These are phyloP conservation scores for Cyclophora punctaria DNA, from an alignment of 2,888 invertebrate genomes.

Conservation along the genomic window DNA sequence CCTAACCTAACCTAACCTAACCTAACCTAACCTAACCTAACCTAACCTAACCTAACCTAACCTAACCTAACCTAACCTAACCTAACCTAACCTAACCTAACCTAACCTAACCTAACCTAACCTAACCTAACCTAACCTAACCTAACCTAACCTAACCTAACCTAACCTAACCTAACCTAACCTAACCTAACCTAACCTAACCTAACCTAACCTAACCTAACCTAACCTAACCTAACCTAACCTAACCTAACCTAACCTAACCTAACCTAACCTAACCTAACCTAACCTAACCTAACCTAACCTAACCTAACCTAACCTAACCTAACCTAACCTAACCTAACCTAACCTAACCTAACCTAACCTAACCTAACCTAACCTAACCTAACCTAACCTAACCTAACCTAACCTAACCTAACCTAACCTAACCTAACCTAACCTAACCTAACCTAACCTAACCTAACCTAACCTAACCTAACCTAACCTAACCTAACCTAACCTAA, in stretches of 20 bases:
- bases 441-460: slow-evolving; percentile 14
- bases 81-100: no score
- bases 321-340: no score
- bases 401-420: slow-evolving; percentile 12
- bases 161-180: no score
- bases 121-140: slow-evolving; percentile 13
- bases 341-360: no score
- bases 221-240: no score
- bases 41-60: slow-evolving; percentile 16
- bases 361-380: no score
- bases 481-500: slow-evolving; percentile 15
- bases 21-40: slow-evolving; percentile 24
- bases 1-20: slow-evolving; percentile 22
- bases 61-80: no score
- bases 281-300: slow-evolving; percentile 18
- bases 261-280: not conserved
- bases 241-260: no score
- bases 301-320: slow-evolving; percentile 12
- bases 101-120: slow-evolving; percentile 13
- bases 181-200: no score
- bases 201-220: no score
- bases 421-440: slow-evolving; percentile 11
- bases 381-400: no score
- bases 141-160: no score
- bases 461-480: slow-evolving; percentile 17